phyloP scores from a whole-genome alignment of 2,797 vertebrate genomes.

The Falco peregrinus region DNA sequence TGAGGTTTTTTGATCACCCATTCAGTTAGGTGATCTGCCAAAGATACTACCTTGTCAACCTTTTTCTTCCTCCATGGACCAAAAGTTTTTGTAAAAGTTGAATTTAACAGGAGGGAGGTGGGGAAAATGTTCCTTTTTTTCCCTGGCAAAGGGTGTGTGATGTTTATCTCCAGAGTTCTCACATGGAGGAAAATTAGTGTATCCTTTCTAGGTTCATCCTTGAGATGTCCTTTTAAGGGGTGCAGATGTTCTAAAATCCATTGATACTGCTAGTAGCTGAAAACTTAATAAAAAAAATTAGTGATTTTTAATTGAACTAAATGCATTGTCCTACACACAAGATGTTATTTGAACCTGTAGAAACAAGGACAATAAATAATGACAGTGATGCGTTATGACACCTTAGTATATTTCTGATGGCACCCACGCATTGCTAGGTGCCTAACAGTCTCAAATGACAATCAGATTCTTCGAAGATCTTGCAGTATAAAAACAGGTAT shows the following conservation, averaged over 20 bases:
- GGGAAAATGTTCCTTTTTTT: background rate
- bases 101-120: background rate
- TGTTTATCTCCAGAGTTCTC: background rate
- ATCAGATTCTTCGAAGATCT: background rate
- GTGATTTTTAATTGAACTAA: constrained; percentile 14
- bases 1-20: background rate
- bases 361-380: background rate
- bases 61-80: background rate
- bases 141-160: background rate
- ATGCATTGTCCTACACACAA: background rate
- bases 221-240: background rate
- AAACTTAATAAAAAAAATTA: constrained; percentile 8
- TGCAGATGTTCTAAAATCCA: background rate
- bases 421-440: background rate
- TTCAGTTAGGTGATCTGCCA: background rate
- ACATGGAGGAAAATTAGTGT: background rate
- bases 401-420: background rate
- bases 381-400: background rate
- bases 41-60: background rate
- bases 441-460: background rate
- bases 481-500: background rate
- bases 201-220: background rate
- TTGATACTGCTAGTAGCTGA: background rate
- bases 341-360: constrained; percentile 9
- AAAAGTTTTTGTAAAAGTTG: background rate